A percentile compares a stretch with the other conserved stretches of the same genome.
phyloP scores from a whole-genome alignment of 2,797 vertebrate genomes.

The Agapornis canus region DNA sequence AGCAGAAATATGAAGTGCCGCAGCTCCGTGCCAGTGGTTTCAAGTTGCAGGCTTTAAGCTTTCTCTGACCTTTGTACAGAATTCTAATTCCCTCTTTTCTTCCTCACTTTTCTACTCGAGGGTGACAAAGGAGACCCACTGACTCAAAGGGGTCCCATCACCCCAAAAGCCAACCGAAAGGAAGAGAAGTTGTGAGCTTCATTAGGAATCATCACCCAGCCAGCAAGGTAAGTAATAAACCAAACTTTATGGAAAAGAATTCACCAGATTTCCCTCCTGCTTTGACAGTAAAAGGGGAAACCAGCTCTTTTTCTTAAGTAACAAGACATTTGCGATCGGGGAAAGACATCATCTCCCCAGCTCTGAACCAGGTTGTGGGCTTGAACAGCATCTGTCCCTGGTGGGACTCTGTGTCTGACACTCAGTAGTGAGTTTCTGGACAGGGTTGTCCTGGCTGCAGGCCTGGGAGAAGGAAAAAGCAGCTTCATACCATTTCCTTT shows the following conservation, averaged over 20 bases:
- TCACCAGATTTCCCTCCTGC: conserved; percentile 17
- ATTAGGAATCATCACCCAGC: neutral
- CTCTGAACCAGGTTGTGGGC: neutral
- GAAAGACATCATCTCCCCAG: neutral
- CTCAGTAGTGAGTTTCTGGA: neutral
- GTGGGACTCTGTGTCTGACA: neutral
- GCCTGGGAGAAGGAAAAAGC: conserved; percentile 37
- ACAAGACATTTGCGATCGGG: neutral
- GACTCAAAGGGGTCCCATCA: neutral
- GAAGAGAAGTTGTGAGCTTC: neutral
- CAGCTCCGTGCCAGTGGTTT: conserved; percentile 63
- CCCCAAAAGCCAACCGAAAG: conserved; percentile 22
- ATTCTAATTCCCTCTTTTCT: conserved; percentile 62
- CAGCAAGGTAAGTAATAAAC: conserved; percentile 8
- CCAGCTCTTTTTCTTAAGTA: neutral
- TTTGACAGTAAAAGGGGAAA: conserved; percentile 22
- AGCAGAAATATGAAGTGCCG: conserved; percentile 56
- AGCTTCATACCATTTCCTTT: conserved; percentile 53
- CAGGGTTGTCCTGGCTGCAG: neutral
- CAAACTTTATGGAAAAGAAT: conserved; percentile 23
- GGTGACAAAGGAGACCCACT: conserved; percentile 9
- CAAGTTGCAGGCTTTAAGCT: conserved; percentile 68
- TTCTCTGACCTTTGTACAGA: conserved; percentile 71
- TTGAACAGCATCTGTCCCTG: conserved; percentile 4
- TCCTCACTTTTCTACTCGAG: conserved; percentile 37